Evolutionary conservation across 2,888 invertebrate genomes (phyloP).

Genomic region (Biston stratarius): DNA sequence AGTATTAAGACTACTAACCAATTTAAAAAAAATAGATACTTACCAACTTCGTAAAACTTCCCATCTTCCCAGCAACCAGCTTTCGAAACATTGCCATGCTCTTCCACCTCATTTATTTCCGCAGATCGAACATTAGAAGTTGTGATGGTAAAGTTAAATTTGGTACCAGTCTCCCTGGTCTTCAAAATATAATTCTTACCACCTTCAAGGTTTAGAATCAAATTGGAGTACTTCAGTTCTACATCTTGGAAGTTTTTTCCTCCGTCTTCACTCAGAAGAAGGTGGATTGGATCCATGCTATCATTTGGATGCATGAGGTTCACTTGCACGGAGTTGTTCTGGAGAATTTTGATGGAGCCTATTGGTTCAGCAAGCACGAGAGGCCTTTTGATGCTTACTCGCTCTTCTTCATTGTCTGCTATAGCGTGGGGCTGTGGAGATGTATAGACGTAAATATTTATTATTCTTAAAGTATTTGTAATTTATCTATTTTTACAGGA

Average conservation of each 20-base stretch:
- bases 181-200: conserved; percentile 79
- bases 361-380: conserved; percentile 75
- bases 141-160: conserved; percentile 80
- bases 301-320: conserved; percentile 74
- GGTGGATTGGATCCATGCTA: conserved; percentile 72
- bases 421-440: conserved; percentile 50
- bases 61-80: conserved; percentile 74
- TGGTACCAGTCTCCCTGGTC: conserved; percentile 80
- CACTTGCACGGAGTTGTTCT: conserved; percentile 81
- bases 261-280: conserved; percentile 74
- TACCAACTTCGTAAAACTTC: conserved; percentile 74
- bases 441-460: neutral
- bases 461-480: neutral
- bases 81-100: conserved; percentile 55
- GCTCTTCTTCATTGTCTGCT: conserved; percentile 54
- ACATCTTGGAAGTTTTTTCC: conserved; percentile 72
- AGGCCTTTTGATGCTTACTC: conserved; percentile 57
- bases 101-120: conserved; percentile 57
- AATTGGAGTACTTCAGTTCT: conserved; percentile 71
- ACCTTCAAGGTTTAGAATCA: conserved; percentile 76
- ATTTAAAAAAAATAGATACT: conserved; percentile 45
- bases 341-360: conserved; percentile 77
- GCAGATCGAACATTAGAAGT: conserved; percentile 51
- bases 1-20: no score
- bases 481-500: no score